phyloP scores from a whole-genome alignment of 2,113 vertebrate genomes.

The Phalacrocorax aristotelis region DNA sequence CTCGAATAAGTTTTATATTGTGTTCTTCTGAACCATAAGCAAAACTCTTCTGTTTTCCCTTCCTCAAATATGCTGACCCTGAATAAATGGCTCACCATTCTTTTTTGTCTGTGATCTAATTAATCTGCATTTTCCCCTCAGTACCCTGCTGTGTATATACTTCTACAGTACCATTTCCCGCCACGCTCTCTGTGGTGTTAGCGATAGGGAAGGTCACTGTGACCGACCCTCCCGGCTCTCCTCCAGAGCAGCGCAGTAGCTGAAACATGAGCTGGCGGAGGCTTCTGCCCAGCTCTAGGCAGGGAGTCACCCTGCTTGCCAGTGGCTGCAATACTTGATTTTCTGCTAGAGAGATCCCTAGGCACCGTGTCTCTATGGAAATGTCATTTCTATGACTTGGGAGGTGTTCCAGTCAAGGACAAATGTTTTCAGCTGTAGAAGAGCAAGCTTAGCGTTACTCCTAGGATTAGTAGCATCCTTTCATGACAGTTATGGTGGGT shows the following conservation, averaged over 20 bases:
- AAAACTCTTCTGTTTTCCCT: slow-evolving; percentile 5
- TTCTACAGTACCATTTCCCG: fast-evolving
- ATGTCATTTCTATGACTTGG: not conserved
- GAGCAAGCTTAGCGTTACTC: not conserved
- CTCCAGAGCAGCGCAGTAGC: not conserved
- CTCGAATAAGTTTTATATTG: not conserved
- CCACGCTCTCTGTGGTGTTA: fast-evolving
- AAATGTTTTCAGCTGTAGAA: not conserved
- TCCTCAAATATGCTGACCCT: slow-evolving; percentile 8
- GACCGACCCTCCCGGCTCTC: not conserved
- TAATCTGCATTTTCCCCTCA: not conserved
- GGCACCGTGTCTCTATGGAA: not conserved
- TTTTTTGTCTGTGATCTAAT: not conserved
- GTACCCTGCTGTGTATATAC: not conserved
- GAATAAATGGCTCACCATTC: not conserved
- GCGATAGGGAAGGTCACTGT: not conserved
- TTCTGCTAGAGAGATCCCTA: not conserved
- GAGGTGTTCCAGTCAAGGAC: not conserved
- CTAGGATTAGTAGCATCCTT: not conserved
- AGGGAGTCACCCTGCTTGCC: not conserved
- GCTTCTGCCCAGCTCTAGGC: not conserved
- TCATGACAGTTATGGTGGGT: not conserved
- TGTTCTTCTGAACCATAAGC: not conserved
- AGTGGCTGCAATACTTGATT: not conserved
- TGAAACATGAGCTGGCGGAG: not conserved